These are phyloP conservation scores for Mormyrops attenuatus DNA, from an alignment of 2,797 vertebrate species.

Conservation along the genomic window DNA sequence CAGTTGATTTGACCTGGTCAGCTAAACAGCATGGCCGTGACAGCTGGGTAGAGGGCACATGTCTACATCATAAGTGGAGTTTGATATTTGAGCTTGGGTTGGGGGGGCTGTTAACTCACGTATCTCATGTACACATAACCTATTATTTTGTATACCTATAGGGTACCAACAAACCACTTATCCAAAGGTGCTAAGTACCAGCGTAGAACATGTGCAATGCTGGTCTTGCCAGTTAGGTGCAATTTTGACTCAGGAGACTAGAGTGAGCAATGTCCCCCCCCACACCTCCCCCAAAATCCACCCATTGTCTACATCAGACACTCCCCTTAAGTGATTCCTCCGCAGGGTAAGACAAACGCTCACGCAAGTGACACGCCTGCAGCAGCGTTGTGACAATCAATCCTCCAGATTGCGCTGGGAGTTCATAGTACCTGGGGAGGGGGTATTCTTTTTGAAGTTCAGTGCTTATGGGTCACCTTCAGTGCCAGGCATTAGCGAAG, in stretches of 20 bases:
- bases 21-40: neutral
- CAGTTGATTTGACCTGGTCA: neutral
- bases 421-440: neutral
- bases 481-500: neutral
- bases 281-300: neutral
- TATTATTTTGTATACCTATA: neutral
- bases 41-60: neutral
- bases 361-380: neutral
- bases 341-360: neutral
- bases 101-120: neutral
- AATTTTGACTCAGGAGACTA: neutral
- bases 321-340: too few species aligned
- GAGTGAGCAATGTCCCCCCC: neutral
- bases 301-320: neutral
- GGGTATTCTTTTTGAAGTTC: neutral
- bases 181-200: neutral
- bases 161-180: neutral
- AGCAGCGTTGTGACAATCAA: neutral
- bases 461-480: neutral
- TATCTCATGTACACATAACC: neutral
- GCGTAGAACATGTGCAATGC: neutral
- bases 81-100: neutral
- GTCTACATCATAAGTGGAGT: neutral
- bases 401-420: neutral
- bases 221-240: neutral